A percentile compares a stretch with the other conserved stretches of the same genome.
Evolutionary conservation across 2,888 invertebrate genomes (phyloP).

Genomic region (Lasioglossum pauxillum): DNA sequence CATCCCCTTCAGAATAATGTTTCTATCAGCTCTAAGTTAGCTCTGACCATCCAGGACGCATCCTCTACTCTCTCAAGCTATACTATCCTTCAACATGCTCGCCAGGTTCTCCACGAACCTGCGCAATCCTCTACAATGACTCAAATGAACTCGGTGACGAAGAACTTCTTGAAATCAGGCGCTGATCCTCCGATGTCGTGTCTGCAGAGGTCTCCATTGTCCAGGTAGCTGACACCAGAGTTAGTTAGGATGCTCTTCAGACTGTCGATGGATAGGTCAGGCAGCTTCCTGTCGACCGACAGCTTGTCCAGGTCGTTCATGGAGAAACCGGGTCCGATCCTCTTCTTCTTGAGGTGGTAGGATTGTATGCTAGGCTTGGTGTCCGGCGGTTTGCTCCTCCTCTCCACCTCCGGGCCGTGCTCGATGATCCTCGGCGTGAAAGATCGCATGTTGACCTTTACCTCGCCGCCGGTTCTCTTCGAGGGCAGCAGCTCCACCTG

Average conservation of each 20-base stretch:
- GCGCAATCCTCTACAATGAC: neutral
- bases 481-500: slow-evolving; percentile 77
- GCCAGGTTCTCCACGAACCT: neutral
- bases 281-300: slow-evolving; percentile 62
- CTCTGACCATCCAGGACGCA: neutral
- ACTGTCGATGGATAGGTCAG: slow-evolving; percentile 82
- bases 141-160: slow-evolving; percentile 85
- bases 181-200: slow-evolving; percentile 85
- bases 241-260: slow-evolving; percentile 81
- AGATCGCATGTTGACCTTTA: slow-evolving; percentile 80
- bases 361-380: slow-evolving; percentile 80
- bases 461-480: slow-evolving; percentile 74
- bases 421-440: slow-evolving; percentile 82
- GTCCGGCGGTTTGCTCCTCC: slow-evolving; percentile 49
- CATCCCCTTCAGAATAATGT: neutral
- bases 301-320: slow-evolving; percentile 83
- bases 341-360: slow-evolving; percentile 76
- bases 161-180: slow-evolving; percentile 86
- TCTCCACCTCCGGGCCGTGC: slow-evolving; percentile 58
- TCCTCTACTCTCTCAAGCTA: neutral
- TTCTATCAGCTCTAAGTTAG: neutral
- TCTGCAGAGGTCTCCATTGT: slow-evolving; percentile 83
- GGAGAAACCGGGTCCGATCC: slow-evolving; percentile 80
- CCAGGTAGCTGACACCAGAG: slow-evolving; percentile 81
- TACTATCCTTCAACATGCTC: neutral